phyloP scores from a whole-genome alignment of 2,113 vertebrate species.

The Colinus virginianus region DNA sequence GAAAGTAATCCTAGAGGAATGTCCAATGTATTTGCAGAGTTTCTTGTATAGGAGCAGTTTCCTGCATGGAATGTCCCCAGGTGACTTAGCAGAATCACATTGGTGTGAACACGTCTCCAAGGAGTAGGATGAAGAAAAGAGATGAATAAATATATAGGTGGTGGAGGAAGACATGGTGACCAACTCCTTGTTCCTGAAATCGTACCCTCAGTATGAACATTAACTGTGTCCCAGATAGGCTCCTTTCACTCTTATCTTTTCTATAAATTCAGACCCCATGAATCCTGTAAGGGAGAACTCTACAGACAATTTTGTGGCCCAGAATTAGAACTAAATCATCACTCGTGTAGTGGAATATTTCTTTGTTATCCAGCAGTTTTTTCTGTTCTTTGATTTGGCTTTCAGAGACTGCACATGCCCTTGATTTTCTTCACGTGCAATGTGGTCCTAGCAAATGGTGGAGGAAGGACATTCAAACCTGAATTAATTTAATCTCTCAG shows the following conservation, averaged over 20 bases:
- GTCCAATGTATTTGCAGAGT: background rate
- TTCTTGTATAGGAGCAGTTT: background rate
- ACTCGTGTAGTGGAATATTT: background rate
- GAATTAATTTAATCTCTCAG: background rate
- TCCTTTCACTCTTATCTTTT: background rate
- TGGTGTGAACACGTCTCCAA: slow-evolving; percentile 29
- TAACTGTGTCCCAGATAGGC: background rate
- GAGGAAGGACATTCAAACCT: slow-evolving; percentile 3
- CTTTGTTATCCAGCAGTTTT: background rate
- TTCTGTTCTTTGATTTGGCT: background rate
- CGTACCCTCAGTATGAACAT: background rate
- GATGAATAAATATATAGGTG: background rate
- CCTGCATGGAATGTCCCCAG: background rate
- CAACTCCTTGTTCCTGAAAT: slow-evolving; percentile 23
- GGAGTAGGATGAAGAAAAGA: background rate
- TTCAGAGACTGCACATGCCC: background rate
- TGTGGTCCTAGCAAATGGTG: background rate
- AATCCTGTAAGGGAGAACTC: background rate
- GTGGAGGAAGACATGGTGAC: background rate
- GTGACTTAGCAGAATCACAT: slow-evolving; percentile 8
- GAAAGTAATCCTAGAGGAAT: background rate
- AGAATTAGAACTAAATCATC: background rate
- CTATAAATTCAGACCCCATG: background rate
- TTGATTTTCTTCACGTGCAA: background rate
- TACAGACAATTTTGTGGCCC: background rate